Conservation (phyloP, 1,140 invertebrate species). For the Odontomachus brunneus region DNA sequence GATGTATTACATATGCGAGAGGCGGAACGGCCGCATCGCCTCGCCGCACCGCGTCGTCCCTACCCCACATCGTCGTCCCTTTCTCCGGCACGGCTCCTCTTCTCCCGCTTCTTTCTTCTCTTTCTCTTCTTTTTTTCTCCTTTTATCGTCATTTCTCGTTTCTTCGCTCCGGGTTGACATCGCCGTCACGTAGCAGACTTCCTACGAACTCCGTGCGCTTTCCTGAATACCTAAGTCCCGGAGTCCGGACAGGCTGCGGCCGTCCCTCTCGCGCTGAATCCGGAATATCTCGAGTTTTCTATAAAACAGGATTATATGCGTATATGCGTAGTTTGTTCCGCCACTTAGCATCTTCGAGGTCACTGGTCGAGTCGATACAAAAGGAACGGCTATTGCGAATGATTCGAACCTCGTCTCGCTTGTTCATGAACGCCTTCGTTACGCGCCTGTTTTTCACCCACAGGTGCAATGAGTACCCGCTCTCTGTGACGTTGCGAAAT, state of each 20-base stretch:
- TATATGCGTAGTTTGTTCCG: slow-evolving; percentile 5
- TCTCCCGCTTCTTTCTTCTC: slow-evolving; percentile 1
- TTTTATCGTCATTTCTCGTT: slow-evolving; percentile 76
- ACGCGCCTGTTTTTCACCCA: background rate
- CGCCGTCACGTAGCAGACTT: slow-evolving; percentile 81
- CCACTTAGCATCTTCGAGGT: slow-evolving; percentile 67
- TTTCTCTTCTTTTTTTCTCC: slow-evolving; percentile 41
- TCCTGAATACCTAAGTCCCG: slow-evolving; percentile 63
- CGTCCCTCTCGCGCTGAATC: slow-evolving; percentile 15
- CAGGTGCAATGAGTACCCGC: background rate
- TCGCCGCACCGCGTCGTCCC: slow-evolving; percentile 40
- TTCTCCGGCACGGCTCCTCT: slow-evolving; percentile 27
- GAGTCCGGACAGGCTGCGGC: background rate
- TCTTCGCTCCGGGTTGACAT: slow-evolving; percentile 75
- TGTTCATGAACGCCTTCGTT: background rate
- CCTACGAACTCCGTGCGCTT: slow-evolving; percentile 71
- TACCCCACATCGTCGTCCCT: slow-evolving; percentile 28
- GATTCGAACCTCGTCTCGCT: slow-evolving; percentile 10
- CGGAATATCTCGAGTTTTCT: slow-evolving; percentile 38
- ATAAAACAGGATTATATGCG: slow-evolving; percentile 45
- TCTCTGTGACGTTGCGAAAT: background rate
- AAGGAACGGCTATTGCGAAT: background rate
- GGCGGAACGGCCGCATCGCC: slow-evolving; percentile 68
- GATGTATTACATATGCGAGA: slow-evolving; percentile 77
- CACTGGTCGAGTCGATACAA: background rate